A percentile compares a stretch with the other conserved stretches of the same genome.
Conservation (phyloP, 2,888 invertebrate species). For the Torymus tubicola region DNA sequence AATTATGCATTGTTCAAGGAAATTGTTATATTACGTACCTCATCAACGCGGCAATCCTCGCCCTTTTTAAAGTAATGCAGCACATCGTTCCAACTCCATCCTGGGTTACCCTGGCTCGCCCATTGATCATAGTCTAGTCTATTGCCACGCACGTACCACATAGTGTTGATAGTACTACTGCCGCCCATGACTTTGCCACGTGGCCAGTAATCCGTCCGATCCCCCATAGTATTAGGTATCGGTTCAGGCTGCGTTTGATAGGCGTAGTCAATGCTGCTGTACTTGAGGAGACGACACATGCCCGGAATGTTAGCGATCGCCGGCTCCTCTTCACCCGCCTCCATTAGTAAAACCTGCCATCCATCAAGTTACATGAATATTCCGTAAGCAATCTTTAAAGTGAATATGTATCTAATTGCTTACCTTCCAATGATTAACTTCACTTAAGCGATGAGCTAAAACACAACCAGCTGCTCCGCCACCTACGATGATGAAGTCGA, state of each 20-base stretch:
- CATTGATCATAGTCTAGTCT: constrained; percentile 32
- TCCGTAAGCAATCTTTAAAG: not conserved
- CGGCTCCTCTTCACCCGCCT: constrained; percentile 48
- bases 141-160: constrained; percentile 29
- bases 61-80: constrained; percentile 31
- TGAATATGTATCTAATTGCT: not conserved
- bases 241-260: constrained; percentile 29
- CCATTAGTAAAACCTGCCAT: constrained; percentile 40
- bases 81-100: constrained; percentile 14
- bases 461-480: constrained; percentile 8
- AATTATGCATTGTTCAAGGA: too few species aligned
- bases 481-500: too few species aligned
- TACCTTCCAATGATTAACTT: constrained; percentile 11
- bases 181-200: constrained; percentile 47
- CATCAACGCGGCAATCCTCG: not conserved
- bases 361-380: too few species aligned
- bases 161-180: constrained; percentile 27
- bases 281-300: not conserved
- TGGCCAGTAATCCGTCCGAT: not conserved
- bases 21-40: not conserved
- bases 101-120: not conserved
- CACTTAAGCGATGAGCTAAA: constrained; percentile 8
- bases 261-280: constrained; percentile 20
- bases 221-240: not conserved
- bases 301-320: constrained; percentile 33